A percentile compares a stretch with the other conserved stretches of the same genome.
Conservation (phyloP, 1,140 invertebrate species). For the Drosophila malerkotliana region DNA sequence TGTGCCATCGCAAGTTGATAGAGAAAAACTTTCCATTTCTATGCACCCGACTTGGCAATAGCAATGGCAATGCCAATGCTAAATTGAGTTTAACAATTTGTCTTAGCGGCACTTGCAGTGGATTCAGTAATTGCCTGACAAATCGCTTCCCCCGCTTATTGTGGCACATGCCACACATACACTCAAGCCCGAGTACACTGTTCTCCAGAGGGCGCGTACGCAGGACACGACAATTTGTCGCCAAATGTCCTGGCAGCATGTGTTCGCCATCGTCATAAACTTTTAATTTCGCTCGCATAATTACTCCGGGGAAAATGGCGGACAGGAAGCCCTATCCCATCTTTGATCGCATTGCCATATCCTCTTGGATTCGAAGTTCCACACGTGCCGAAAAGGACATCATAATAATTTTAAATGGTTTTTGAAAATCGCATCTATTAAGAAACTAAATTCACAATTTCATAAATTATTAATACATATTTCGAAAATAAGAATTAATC, state of each 20-base stretch:
- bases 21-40: conserved; percentile 44
- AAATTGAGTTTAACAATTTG: conserved; percentile 58
- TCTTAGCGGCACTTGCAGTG: conserved; percentile 49
- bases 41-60: conserved; percentile 34
- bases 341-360: conserved; percentile 19
- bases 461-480: no score
- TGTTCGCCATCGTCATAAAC: conserved; percentile 42
- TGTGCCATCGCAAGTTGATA: conserved; percentile 27
- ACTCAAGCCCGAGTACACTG: not conserved
- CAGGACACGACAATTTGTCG: conserved; percentile 44
- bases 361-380: not conserved
- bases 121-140: conserved; percentile 53
- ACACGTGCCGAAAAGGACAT: not conserved
- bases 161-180: conserved; percentile 25
- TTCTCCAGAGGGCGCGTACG: conserved; percentile 7
- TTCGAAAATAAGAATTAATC: not conserved
- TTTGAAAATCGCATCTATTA: no score
- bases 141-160: conserved; percentile 36
- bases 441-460: no score
- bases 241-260: conserved; percentile 50
- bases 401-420: not conserved
- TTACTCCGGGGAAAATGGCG: conserved; percentile 45
- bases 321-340: conserved; percentile 39
- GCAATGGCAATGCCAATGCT: conserved; percentile 35
- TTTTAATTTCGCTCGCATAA: conserved; percentile 51